phyloP scores from a whole-genome alignment of 2,113 vertebrate genomes.

The Rhea americana region DNA sequence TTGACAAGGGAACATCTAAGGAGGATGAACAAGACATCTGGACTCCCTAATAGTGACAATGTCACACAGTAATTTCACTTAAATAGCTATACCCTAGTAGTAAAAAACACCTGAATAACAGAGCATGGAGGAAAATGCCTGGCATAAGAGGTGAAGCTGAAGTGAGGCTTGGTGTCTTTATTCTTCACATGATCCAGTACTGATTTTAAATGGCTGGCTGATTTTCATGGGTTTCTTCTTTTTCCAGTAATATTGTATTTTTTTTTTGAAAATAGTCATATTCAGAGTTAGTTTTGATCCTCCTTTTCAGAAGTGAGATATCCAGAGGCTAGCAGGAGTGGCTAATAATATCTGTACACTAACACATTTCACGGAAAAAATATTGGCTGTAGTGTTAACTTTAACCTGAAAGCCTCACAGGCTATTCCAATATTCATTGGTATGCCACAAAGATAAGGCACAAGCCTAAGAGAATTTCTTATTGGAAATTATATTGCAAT shows the following conservation, averaged over 20 bases:
- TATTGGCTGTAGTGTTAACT: neutral
- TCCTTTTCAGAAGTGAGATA: neutral
- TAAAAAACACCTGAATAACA: neutral
- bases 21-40: neutral
- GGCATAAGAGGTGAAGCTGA: neutral
- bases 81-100: neutral
- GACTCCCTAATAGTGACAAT: neutral
- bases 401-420: slow-evolving; percentile 29
- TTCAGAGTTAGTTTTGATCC: neutral
- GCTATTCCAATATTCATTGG: neutral
- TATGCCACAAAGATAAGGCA: slow-evolving; percentile 24
- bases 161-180: neutral
- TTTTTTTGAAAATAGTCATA: neutral
- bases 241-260: neutral
- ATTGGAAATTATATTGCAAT: slow-evolving; percentile 1
- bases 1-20: neutral
- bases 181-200: neutral
- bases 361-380: neutral
- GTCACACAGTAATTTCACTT: neutral
- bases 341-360: slow-evolving; percentile 8
- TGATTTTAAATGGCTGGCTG: neutral
- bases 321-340: neutral
- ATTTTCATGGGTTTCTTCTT: neutral
- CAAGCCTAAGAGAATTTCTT: slow-evolving; percentile 23
- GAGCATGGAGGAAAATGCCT: neutral